Percentiles rank a stretch among this genome's conserved stretches.
Conservation (phyloP, 1,140 invertebrate species). For the Onthophagus taurus region DNA sequence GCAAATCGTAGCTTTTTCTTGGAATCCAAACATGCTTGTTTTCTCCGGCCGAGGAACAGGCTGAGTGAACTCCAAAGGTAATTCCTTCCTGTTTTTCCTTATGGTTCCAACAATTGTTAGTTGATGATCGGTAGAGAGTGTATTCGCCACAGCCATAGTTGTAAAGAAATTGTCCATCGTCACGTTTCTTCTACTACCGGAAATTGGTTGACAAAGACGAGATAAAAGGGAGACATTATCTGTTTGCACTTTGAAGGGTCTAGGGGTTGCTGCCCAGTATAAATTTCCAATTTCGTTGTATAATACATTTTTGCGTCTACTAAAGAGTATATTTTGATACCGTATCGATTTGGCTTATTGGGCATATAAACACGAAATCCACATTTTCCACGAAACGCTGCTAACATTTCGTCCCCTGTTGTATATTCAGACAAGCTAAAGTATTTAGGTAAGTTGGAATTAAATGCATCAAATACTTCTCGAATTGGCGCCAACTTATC, state of each 20-base stretch:
- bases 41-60: slow-evolving; percentile 4
- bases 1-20: slow-evolving; percentile 11
- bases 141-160: slow-evolving; percentile 15
- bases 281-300: slow-evolving; percentile 9
- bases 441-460: slow-evolving; percentile 3
- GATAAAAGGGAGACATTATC: not conserved
- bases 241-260: not conserved
- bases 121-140: not conserved
- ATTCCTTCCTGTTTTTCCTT: not conserved
- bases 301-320: slow-evolving; percentile 26
- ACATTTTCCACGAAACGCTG: slow-evolving; percentile 36
- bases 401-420: slow-evolving; percentile 36
- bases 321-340: slow-evolving; percentile 34
- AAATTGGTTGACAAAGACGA: slow-evolving; percentile 7
- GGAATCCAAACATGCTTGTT: slow-evolving; percentile 17
- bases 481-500: not conserved
- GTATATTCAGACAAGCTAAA: slow-evolving; percentile 2
- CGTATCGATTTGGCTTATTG: slow-evolving; percentile 40
- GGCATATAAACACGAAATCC: slow-evolving; percentile 38
- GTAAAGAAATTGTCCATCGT: slow-evolving; percentile 30
- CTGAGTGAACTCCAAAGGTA: slow-evolving; percentile 1
- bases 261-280: slow-evolving; percentile 4
- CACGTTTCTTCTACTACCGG: slow-evolving; percentile 24
- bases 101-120: not conserved
- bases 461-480: not conserved